Evolutionary conservation across 2,113 vertebrate species (phyloP), one percentile per base, ranked within the genome.

Genomic region (Tauraco erythrolophus): DNA sequence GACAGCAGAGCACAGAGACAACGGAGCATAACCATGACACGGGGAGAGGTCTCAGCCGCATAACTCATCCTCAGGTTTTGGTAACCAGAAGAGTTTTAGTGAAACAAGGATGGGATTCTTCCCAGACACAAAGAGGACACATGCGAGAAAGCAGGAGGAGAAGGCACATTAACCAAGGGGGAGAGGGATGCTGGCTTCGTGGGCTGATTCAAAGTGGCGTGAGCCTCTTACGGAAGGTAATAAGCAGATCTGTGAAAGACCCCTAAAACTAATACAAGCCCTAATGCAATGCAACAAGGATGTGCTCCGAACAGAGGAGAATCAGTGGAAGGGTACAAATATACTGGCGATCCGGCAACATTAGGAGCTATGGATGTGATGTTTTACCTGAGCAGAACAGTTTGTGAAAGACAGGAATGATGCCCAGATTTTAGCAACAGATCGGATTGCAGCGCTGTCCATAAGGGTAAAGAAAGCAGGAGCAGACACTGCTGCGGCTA

Each of bases 271-370:
- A 75, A 76, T 10, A 53, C 19, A 90, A 69, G 70, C 21, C 43
- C 35, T 84, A 68, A 80, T 11, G 22, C 21, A 81, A 53, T 19
- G 45, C 41, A 56, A 64, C 23, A 41, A 72, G 61, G 79, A 48
- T 39, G 57, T 0, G 0, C 2, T 24, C 27, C 17, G 57, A 57
- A 84, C n/a, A 64, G 19, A 60, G 27, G 43, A 21, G 23, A 81
- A 81, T 51, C 43, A 33, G 33, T 14, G 13, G 22, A 25, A 84
- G 39, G 46, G 61, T 45, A 31, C 19, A 75, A 81, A 82, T 72
- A 60, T 13, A 56, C 16, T 14, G 11, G 43, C 65, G 50, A 83
- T 57, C 48, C 56, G 21, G 57, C 65, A 56, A 58, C 43, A 62
- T 0, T 0, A 74, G 60, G 10, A n/a, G 22, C 65, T 79, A 25